Base-by-base conservation (phyloP, 2,888 invertebrate species). In the Drosophila demipolita region DNA sequence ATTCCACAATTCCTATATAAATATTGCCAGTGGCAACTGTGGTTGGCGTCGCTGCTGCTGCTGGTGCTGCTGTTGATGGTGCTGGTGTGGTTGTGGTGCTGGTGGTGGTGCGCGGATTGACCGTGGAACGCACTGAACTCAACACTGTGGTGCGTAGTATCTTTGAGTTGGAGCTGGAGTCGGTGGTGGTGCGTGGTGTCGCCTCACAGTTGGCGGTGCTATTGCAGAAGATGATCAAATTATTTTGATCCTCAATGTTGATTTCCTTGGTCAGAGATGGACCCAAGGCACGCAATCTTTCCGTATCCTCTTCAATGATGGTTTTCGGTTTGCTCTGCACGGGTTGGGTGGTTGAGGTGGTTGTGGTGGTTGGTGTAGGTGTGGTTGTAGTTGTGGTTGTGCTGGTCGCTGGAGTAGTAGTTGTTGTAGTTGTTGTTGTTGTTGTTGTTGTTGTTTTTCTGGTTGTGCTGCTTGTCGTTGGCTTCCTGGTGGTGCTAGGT, bases 141-240 rank as follows among this genome's bases (percentile, higher is more conserved):
- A 94, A 92, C 79, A 94, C 93, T 0, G 94, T 94, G 35, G 94
- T 94, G 15, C 94, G 93, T 1, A 94, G 89, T 20, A 94, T 94
- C 8, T 94, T 94, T 7, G 94, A 94, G 7, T 94, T 93, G 58
- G 86, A 82, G 5, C 94, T 93, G 60, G 87, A 82, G 66, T 91
- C 91, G 7, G 94, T 92, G 78, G 94, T 93, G 81, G 83, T 87
- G 79, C 63, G 76, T 38, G 68, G 66, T 53, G 82, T 76, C 45
- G 69, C 70, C n/a, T 82, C 86, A 23, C 88, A 86, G 32, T 82
- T 82, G 8, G 94, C 92, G 82, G 94, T 87, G 91, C 87, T 76
- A 92, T 94, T 87, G 89, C 90, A 81, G 88, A 94, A 81, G 89
- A 93, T 83, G 67, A 92, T 91, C 5, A 93, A 66, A 76, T 93